A percentile compares a stretch with the other conserved stretches of the same genome.
Conservation (phyloP, 2,113 vertebrate species). For the Thalassarche chlororhynchos region DNA sequence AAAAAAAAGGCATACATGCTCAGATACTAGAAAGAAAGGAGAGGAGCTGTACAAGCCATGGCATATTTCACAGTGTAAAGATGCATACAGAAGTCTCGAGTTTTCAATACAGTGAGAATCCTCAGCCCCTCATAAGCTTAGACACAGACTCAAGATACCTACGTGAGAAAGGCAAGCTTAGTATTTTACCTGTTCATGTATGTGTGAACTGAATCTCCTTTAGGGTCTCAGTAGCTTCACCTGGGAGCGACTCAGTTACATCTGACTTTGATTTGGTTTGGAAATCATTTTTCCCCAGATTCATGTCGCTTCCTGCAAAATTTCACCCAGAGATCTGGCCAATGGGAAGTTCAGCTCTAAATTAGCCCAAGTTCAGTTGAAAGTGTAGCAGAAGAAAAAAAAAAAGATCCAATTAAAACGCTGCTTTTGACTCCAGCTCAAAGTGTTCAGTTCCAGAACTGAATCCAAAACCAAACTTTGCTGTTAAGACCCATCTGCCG, state of each 20-base stretch:
- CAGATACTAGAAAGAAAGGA: not conserved
- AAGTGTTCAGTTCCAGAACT: slow-evolving; percentile 6
- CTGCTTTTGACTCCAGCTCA: not conserved
- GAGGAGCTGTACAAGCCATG: not conserved
- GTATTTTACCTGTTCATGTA: not conserved
- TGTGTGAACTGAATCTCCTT: not conserved
- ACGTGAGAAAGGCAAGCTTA: not conserved
- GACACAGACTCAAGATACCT: not conserved
- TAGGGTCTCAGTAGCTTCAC: not conserved
- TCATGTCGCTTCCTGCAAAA: not conserved
- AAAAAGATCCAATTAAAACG: not conserved
- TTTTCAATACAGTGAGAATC: not conserved
- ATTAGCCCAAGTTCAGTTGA: not conserved
- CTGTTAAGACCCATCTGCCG: not conserved
- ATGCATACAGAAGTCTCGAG: not conserved
- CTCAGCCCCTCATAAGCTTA: not conserved
- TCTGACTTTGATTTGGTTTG: not conserved
- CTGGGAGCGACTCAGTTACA: not conserved
- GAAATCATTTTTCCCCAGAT: not conserved
- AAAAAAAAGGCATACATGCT: not conserved
- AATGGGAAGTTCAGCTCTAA: not conserved
- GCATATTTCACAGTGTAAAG: not conserved
- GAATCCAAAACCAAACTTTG: slow-evolving; percentile 43
- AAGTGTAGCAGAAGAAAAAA: not conserved
- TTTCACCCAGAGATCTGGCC: not conserved